Evolutionary conservation across 2,113 vertebrate genomes (phyloP), one percentile per base, ranked within the genome.

Genomic region (Oncorhynchus clarkii): DNA sequence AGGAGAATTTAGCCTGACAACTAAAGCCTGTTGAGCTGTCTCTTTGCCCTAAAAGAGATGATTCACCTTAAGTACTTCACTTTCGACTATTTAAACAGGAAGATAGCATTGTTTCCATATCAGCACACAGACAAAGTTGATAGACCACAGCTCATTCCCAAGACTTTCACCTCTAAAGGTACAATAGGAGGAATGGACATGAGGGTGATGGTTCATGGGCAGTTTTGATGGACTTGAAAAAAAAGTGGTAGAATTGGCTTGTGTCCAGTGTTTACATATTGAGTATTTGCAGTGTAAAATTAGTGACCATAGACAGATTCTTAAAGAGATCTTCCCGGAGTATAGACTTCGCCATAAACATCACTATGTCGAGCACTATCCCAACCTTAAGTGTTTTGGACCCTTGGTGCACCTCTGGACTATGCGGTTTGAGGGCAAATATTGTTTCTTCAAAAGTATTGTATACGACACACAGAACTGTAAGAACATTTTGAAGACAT

Each of bases 361-460:
- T 77, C 74, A 80, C 60, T 74, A 67, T 67, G 51, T 68, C 24
- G 54, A 75, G 16, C 73, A 82, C 48, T 76, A 78, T 29, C 65
- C 70, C 59, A 24, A 65, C 16, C 70, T 80, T 1, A 22, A 34
- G 24, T 12, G 70, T 8, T 84, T 84, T 77, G 68, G 72, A 11
- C 76, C 76, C n/a, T 60, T 78, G 48, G 27, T 82, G 6, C 76
- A 78, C 14, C 14, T 80, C n/a, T 74, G 75, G 78, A 80, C 78
- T 8, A 70, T 70, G 67, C 11, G 54, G 66, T 76, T 76, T 69
- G 51, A 68, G 27, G 67, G 18, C 6, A 70, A 70, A 18, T 48
- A 24, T 27, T n/a, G 66, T 39, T 74, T 31, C 31, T 31, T 31
- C 31, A 31, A 31, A 31, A 31, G 31, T 5, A 5, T 7, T 18